These are phyloP conservation scores for Aegithalos caudatus DNA, from an alignment of 2,113 vertebrate species.

Conservation along the genomic window DNA sequence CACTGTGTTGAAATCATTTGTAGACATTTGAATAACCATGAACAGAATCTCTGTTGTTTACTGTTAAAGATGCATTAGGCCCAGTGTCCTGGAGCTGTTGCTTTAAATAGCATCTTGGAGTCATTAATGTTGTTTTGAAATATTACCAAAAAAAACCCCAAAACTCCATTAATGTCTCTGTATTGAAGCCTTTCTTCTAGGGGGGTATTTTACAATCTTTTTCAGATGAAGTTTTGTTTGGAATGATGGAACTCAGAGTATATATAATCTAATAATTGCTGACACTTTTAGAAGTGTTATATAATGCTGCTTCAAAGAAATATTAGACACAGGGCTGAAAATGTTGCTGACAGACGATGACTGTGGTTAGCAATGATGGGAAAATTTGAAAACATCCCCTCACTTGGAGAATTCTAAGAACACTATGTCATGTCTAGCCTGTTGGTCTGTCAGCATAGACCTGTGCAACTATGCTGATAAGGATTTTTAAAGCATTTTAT, in stretches of 20 bases:
- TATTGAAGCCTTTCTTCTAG: background rate
- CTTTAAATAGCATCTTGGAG: constrained; percentile 11
- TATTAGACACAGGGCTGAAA: background rate
- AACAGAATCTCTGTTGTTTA: constrained; percentile 15
- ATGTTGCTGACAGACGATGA: background rate
- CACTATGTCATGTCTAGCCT: background rate
- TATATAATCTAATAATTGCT: background rate
- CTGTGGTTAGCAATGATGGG: background rate
- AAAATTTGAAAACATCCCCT: background rate
- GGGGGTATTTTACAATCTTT: background rate
- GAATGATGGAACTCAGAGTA: background rate
- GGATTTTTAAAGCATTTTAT: constrained; percentile 6
- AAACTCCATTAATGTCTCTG: background rate
- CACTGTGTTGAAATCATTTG: background rate
- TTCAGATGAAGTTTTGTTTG: background rate
- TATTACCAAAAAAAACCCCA: constrained; percentile 15
- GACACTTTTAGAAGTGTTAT: background rate
- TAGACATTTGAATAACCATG: constrained; percentile 12
- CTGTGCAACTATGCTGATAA: background rate
- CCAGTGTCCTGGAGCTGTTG: constrained; percentile 17
- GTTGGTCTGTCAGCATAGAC: background rate
- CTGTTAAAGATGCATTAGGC: background rate
- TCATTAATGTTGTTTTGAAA: constrained; percentile 28
- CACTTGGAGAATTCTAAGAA: background rate
- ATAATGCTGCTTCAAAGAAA: background rate